Evolutionary conservation across 2,797 vertebrate genomes (phyloP), one percentile per base, ranked within the genome.

Genomic region (Notolepis coatsorum): DNA sequence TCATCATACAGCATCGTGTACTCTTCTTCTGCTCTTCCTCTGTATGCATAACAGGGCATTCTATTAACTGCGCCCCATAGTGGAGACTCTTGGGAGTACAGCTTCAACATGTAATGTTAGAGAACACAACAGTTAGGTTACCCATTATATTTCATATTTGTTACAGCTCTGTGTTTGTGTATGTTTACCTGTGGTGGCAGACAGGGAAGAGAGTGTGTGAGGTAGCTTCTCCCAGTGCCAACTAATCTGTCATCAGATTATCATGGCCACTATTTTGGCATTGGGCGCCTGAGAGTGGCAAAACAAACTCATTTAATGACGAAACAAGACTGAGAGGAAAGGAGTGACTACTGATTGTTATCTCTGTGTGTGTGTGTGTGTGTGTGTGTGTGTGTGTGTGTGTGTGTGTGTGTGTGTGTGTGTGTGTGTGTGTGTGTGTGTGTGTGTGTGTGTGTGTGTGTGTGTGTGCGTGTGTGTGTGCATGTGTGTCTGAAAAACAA

Each of bases 191-290:
- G 38, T 7, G 9, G 3, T 46, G 41, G 38, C 41, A 31, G 7
- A 60, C 20, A 46, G 42, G 48, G 41, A 43, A 33, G 46, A 58
- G 30, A 33, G 65, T 72, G 52, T 71, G 75, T 64, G 73, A n/a
- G 45, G 71, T 70, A 35, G 25, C 54, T 65, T 77, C 56, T 65
- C 61, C 72, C 70, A 61, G 76, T 77, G 71, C 86, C 77, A 82
- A 62, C 46, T 69, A 73, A 87, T 88, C 74, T 74, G 58, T 60
- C 61, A 74, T 74, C 73, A 71, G 80, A 88, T 86, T 79, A 63
- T 62, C 47, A 59, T 63, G 46, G 58, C 55, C 75, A 52, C 66
- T 84, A 77, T 90, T 87, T 86, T 82, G 80, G 65, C 71, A 79
- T 77, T 71, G 56, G 65, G 65, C 10, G 18, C 63, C 53, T 33